Percentiles rank a stretch among this genome's conserved stretches.
phyloP scores from a whole-genome alignment of 2,888 invertebrate genomes.

The Caradrina clavipalpis region DNA sequence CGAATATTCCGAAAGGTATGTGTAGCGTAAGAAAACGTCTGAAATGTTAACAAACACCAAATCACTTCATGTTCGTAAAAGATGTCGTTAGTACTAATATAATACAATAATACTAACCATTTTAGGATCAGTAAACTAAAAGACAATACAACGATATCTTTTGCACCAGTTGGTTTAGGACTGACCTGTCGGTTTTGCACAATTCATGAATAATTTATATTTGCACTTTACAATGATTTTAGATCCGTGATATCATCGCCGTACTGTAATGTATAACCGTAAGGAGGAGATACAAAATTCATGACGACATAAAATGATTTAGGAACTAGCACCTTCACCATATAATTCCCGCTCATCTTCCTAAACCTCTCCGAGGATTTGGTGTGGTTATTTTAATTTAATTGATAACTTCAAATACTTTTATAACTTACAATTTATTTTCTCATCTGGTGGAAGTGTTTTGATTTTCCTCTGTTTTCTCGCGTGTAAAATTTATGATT shows the following conservation, averaged over 20 bases:
- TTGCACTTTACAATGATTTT: constrained; percentile 88
- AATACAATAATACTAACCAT: constrained; percentile 53
- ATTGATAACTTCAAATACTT: constrained; percentile 78
- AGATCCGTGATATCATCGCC: constrained; percentile 87
- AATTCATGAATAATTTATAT: constrained; percentile 84
- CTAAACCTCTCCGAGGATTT: constrained; percentile 90
- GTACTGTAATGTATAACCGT: constrained; percentile 82
- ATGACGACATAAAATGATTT: constrained; percentile 81
- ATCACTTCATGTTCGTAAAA: constrained; percentile 84
- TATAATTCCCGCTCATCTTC: constrained; percentile 86
- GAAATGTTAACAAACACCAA: constrained; percentile 81
- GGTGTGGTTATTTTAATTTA: constrained; percentile 90
- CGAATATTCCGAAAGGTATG: constrained; percentile 99
- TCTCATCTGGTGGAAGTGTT: constrained; percentile 90
- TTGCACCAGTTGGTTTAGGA: constrained; percentile 83
- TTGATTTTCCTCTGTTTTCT: constrained; percentile 90
- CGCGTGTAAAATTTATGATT: constrained; percentile 84
- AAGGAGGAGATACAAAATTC: constrained; percentile 82
- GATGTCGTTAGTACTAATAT: constrained; percentile 75
- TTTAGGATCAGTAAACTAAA: constrained; percentile 45
- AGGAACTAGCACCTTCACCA: constrained; percentile 88
- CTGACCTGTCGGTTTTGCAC: constrained; percentile 83
- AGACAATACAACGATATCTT: constrained; percentile 76
- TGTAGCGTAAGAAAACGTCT: constrained; percentile 71
- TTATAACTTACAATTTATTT: constrained; percentile 85